Percentiles rank a stretch among this genome's conserved stretches.
Evolutionary conservation across 2,888 invertebrate genomes (phyloP).

Genomic region (Plebejus argus): DNA sequence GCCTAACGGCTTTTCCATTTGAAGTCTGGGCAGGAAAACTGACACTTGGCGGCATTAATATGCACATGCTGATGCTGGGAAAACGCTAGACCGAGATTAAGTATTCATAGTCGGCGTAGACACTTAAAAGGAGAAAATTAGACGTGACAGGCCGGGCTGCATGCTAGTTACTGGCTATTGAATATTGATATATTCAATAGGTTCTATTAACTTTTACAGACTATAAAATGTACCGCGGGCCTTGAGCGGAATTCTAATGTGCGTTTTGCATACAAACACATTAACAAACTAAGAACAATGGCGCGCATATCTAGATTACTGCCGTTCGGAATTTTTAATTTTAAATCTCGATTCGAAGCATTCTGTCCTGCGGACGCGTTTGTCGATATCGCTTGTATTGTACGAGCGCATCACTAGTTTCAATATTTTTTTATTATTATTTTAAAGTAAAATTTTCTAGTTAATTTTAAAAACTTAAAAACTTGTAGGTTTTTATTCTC

Average conservation of each 20-base stretch:
- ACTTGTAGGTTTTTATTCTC: no score
- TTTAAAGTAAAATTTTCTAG: no score
- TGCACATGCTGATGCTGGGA: conserved; percentile 27
- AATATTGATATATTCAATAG: conserved; percentile 60
- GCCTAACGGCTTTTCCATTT: conserved; percentile 17
- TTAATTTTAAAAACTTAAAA: no score
- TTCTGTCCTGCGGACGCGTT: conserved; percentile 17
- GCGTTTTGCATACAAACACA: conserved; percentile 74
- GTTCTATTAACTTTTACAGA: conserved; percentile 30
- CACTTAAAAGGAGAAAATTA: conserved; percentile 41
- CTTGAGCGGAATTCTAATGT: conserved; percentile 61
- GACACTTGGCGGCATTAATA: conserved; percentile 21
- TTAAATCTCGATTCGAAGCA: conserved; percentile 39
- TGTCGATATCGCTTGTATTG: conserved; percentile 29
- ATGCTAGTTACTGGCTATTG: conserved; percentile 45
- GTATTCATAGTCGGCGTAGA: conserved; percentile 39
- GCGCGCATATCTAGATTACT: conserved; percentile 58
- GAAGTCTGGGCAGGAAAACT: conserved; percentile 23
- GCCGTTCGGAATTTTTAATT: conserved; percentile 49
- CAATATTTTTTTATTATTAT: no score
- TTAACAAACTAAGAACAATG: conserved; percentile 56
- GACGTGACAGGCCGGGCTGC: conserved; percentile 37
- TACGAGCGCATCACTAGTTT: conserved; percentile 3
- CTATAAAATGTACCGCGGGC: conserved; percentile 39
- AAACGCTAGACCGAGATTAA: conserved; percentile 14